These are phyloP conservation scores for Colletes collaris DNA, from an alignment of 2,888 invertebrate species.

Conservation along the genomic window DNA sequence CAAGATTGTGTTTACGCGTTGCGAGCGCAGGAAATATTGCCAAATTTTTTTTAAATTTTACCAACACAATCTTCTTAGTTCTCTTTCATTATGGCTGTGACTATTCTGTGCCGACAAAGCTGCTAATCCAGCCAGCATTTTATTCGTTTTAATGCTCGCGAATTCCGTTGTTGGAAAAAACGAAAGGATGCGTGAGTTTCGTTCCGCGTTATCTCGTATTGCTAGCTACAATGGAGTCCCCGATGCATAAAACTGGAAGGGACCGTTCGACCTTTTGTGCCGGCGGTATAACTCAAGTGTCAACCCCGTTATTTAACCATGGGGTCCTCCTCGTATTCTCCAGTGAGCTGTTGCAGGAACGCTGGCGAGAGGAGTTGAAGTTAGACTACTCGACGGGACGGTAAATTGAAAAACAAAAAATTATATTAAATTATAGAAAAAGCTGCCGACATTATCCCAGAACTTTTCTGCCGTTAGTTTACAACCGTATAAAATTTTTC, in stretches of 20 bases:
- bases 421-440: slow-evolving; percentile 62
- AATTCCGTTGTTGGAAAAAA: not conserved
- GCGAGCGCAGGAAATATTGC: too few species aligned
- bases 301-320: slow-evolving; percentile 58
- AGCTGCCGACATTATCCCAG: too few species aligned
- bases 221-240: slow-evolving; percentile 49
- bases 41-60: too few species aligned
- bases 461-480: too few species aligned
- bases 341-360: slow-evolving; percentile 21
- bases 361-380: not conserved
- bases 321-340: slow-evolving; percentile 43
- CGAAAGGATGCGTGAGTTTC: slow-evolving; percentile 9
- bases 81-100: not conserved
- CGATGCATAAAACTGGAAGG: slow-evolving; percentile 54
- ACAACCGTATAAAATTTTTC: too few species aligned
- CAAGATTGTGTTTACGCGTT: too few species aligned
- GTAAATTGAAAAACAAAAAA: slow-evolving; percentile 76
- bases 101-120: not conserved
- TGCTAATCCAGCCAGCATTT: not conserved
- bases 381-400: slow-evolving; percentile 28
- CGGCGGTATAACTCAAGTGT: slow-evolving; percentile 55
- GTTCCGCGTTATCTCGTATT: slow-evolving; percentile 44
- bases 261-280: slow-evolving; percentile 51
- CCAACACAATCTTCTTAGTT: not conserved
- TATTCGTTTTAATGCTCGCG: not conserved